Conservation (phyloP, 2,797 vertebrate genomes). For the Apodemus agrarius region DNA sequence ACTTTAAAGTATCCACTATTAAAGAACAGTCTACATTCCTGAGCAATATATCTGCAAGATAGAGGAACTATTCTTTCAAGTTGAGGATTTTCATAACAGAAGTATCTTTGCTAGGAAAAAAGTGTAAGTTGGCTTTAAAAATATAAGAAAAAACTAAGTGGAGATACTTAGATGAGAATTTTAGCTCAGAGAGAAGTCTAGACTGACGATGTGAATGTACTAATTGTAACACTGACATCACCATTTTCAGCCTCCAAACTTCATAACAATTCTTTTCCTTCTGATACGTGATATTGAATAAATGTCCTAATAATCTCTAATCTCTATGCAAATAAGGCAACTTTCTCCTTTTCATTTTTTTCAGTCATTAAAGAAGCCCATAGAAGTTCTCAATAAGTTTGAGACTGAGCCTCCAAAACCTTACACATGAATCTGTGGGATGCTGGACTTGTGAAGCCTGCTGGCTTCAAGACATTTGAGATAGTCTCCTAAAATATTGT, state of each 20-base stretch:
- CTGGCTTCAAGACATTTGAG: background rate
- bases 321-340: background rate
- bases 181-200: background rate
- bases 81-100: background rate
- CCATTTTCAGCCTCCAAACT: background rate
- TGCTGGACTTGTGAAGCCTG: background rate
- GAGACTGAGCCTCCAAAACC: background rate
- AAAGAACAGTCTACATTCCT: background rate
- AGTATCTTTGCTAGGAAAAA: background rate
- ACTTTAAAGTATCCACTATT: background rate
- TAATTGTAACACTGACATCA: background rate
- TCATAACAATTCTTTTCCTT: background rate
- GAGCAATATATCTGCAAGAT: background rate
- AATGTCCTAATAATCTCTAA: background rate
- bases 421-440: background rate
- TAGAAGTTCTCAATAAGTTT: background rate
- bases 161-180: background rate
- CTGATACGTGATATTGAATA: background rate
- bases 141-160: background rate
- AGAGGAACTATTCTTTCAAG: background rate
- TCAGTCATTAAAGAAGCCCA: background rate
- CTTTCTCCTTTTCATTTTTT: background rate
- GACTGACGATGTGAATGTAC: background rate
- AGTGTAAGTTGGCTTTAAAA: background rate
- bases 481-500: background rate